These are phyloP conservation scores for Gymnosoma rotundatum DNA, from an alignment of 2,888 invertebrate genomes.

Conservation along the genomic window DNA sequence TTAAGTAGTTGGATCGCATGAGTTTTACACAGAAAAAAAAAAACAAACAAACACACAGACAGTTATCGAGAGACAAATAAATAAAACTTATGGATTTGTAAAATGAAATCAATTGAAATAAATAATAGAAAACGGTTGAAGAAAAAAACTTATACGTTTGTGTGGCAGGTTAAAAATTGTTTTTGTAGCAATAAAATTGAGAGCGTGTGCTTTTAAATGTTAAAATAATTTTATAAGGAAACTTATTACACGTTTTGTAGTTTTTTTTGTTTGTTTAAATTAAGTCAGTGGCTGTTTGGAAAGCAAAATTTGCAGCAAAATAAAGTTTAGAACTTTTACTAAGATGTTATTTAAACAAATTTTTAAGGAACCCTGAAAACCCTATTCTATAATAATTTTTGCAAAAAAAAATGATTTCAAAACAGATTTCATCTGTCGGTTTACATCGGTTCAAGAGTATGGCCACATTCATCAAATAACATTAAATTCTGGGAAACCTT, in stretches of 20 bases:
- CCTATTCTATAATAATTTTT: no score
- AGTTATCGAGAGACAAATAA: slow-evolving; percentile 41
- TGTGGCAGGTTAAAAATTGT: slow-evolving; percentile 55
- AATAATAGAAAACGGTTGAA: slow-evolving; percentile 52
- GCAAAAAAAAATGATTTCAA: no score
- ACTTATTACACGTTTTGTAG: neutral
- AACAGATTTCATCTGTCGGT: no score
- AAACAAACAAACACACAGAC: slow-evolving; percentile 1
- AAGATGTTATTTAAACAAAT: no score
- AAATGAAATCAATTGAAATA: slow-evolving; percentile 51
- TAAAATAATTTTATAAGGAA: neutral
- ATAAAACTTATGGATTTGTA: slow-evolving; percentile 55
- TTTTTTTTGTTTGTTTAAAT: no score
- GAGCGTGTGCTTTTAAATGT: slow-evolving; percentile 53
- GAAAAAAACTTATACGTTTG: slow-evolving; percentile 21
- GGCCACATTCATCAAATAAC: no score
- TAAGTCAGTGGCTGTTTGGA: no score
- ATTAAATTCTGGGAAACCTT: no score
- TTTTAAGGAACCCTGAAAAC: no score
- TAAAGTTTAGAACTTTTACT: no score
- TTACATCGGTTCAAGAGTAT: no score
- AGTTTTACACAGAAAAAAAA: slow-evolving; percentile 1
- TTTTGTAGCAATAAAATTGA: slow-evolving; percentile 55
- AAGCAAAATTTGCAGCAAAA: no score
- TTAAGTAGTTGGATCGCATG: slow-evolving; percentile 79